Evolutionary conservation across 2,888 invertebrate genomes (phyloP), one percentile per base, ranked within the genome.

Genomic region (Pardosa pseudoannulata): DNA sequence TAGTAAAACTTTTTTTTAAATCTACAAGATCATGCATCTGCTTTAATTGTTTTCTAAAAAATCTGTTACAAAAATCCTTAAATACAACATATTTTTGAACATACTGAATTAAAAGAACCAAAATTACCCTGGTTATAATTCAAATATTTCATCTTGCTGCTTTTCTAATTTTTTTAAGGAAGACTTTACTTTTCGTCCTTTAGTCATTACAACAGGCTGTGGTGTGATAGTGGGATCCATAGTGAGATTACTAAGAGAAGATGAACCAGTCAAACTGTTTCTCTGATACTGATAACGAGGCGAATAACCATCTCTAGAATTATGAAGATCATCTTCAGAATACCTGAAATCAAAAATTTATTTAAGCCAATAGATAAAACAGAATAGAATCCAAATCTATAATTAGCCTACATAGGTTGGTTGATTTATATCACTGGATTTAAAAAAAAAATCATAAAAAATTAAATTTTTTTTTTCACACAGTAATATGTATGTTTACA

Each of bases 131-230:
- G 64, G 79, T 95, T 96, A 97, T 95, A 97, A 95, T 92, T 97
- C 96, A 92, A 96, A 97, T 91, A 97, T 94, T 91, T 97, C 96
- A 90, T 97, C 97, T 91, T 97, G 96, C 90, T 95, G 94, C 90
- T 95, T 94, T 92, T 96, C 96, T 89, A 96, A 93, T 90, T 95
- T 94, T 91, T 95, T 95, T 89, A 97, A 92, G 5, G 96, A 96
- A 89, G 94, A 95, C 91, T 95, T 95, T 29, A 97, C 95, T 90
- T 94, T 94, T 89, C 95, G 94, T 46, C 96, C 95, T 91, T 96
- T 96, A 50, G 96, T 96, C 90, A 96, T 94, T 41, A 96, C 89
- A 64, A 88, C 89, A 72, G 82, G 90, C 86, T 89, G 90, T 82
- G 83, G 89, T 71, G 89, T 76, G 9, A 89, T 68, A 70, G 87